Evolutionary conservation across 1,140 invertebrate species (phyloP).

Genomic region (Spodoptera litura): DNA sequence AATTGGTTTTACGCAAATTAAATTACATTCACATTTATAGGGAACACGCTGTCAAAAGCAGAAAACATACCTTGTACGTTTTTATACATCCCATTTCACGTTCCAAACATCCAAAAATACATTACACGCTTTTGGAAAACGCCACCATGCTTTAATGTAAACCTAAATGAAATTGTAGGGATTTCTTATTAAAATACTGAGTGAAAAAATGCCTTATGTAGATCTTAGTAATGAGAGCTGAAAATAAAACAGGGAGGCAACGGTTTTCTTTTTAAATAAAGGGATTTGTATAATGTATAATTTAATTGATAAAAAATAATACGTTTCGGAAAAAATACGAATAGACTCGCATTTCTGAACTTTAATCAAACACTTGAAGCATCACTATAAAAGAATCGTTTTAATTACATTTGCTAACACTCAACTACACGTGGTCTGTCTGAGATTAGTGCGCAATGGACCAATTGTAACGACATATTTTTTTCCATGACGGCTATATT

Average conservation of each 20-base stretch:
- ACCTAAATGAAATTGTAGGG: conserved; percentile 3
- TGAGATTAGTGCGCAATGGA: too few relatives aligned
- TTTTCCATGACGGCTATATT: too few relatives aligned
- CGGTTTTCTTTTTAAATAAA: too few relatives aligned
- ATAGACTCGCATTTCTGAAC: too few relatives aligned
- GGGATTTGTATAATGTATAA: too few relatives aligned
- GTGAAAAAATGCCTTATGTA: background rate
- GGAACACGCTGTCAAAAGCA: conserved; percentile 19
- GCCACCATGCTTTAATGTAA: background rate
- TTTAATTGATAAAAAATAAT: too few relatives aligned
- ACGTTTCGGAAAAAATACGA: too few relatives aligned
- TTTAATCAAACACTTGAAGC: too few relatives aligned
- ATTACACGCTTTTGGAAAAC: background rate
- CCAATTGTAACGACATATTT: too few relatives aligned
- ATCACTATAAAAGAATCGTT: too few relatives aligned
- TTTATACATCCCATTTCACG: background rate
- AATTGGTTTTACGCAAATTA: background rate
- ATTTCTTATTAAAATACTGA: conserved; percentile 15
- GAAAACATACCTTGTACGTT: background rate
- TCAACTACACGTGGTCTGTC: too few relatives aligned
- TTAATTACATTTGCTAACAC: too few relatives aligned
- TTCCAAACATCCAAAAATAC: conserved; percentile 1
- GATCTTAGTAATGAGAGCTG: conserved; percentile 7
- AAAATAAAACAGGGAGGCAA: background rate
- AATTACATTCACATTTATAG: background rate